Evolutionary conservation across 2,888 invertebrate species (phyloP), one percentile per base, ranked within the genome.

Genomic region (Zhengitettix transpicula): DNA sequence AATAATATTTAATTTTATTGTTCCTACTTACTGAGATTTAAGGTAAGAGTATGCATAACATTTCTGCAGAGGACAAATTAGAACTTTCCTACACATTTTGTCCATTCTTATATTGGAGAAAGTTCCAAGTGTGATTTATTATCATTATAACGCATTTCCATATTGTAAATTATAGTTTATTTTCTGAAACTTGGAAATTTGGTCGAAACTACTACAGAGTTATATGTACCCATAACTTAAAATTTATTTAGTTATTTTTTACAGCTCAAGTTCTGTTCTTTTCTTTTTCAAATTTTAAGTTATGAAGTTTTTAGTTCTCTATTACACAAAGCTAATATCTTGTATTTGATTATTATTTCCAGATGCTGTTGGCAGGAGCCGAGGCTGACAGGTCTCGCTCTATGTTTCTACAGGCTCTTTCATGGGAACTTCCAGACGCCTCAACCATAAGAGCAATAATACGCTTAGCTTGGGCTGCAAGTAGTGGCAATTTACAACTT

Each of bases 381-480:
- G 51, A 74, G 74, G 10, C 76, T n/a, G 76, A 77, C 58, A 73
- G 74, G 28, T 77, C 76, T 63, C 75, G 77, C 52, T 73, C 73
- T 42, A 67, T 81, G 16, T 77, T 80, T 61, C 72, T 73, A 54
- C 79, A 81, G 60, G 83, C 82, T 0, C 68, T 84, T 58, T 78
- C 80, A 56, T 83, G 84, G 79, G 81, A 84, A 65, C 75, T 85
- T 61, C 89, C 89, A 11, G 86, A 88, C 68, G 75, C 84, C 56
- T 78, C 79, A 57, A 86, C 86, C 41, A 83, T 89, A 56, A 79
- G 83, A 68, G 82, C 88, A 40, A 78, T 89, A 61, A 84, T 89
- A 65, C 81, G 84, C 68, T 74, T 90, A 61, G 84, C 89, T 9
- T 89, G 89, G 87, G 83, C 88, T 1, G 83, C 87, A 1, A 85